phyloP scores from a whole-genome alignment of 2,888 invertebrate species.

The Cheilosia variabilis region DNA sequence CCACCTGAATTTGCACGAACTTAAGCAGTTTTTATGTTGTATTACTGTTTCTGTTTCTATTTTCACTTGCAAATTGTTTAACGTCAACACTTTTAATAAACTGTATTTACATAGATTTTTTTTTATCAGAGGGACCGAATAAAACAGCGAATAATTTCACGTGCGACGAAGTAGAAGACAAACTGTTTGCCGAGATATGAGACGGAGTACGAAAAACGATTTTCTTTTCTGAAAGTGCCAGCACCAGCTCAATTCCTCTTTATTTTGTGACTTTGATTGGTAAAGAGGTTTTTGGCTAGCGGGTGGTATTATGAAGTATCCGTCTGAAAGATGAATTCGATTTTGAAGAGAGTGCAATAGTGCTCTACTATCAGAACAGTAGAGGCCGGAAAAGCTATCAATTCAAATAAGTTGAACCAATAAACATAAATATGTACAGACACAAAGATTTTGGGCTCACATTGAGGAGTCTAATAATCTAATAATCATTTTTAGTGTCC shows the following conservation, averaged over 20 bases:
- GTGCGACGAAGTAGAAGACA: slow-evolving; percentile 26
- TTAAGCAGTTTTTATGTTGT: background rate
- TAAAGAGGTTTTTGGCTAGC: background rate
- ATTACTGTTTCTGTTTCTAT: slow-evolving; percentile 8
- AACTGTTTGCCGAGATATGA: slow-evolving; percentile 46
- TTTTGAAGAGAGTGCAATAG: too few species aligned
- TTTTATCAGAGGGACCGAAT: slow-evolving; percentile 11
- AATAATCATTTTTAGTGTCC: too few species aligned
- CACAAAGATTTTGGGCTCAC: background rate
- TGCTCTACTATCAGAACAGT: too few species aligned
- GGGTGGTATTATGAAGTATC: background rate
- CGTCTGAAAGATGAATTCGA: too few species aligned
- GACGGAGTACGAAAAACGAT: slow-evolving; percentile 28
- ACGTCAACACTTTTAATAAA: slow-evolving; percentile 13
- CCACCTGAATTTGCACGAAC: slow-evolving; percentile 7
- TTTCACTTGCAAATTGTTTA: background rate
- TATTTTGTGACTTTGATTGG: background rate
- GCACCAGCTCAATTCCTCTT: slow-evolving; percentile 26
- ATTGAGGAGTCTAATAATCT: too few species aligned
- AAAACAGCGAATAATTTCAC: slow-evolving; percentile 29
- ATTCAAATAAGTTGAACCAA: too few species aligned
- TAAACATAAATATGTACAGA: too few species aligned
- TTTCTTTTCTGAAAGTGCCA: slow-evolving; percentile 25
- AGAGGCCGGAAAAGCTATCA: background rate
- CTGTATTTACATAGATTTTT: background rate